These are phyloP conservation scores for Saxicola maurus DNA, from an alignment of 2,797 vertebrate species.

Conservation along the genomic window DNA sequence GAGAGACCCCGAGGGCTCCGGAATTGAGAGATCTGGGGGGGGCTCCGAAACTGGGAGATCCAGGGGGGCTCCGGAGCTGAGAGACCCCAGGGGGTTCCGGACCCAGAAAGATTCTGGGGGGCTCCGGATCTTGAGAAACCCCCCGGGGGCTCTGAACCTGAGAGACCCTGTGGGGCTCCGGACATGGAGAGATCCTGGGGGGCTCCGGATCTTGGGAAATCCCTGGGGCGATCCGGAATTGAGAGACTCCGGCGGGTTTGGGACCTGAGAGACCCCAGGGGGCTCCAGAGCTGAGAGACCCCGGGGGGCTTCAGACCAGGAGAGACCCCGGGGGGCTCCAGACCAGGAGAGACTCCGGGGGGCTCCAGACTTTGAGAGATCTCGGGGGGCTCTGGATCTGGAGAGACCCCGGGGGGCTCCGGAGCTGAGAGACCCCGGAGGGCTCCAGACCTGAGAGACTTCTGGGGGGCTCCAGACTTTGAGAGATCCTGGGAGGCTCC, in stretches of 20 bases:
- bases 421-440: accelerated
- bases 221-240: accelerated
- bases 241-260: background rate
- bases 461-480: accelerated
- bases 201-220: accelerated
- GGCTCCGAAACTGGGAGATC: background rate
- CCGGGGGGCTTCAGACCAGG: accelerated
- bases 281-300: too few relatives aligned
- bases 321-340: accelerated
- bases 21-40: too few relatives aligned
- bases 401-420: background rate
- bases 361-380: background rate
- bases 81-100: accelerated
- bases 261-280: background rate
- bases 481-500: background rate
- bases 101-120: background rate
- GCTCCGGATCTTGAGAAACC: too few relatives aligned
- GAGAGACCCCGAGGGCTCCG: accelerated
- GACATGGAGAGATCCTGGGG: accelerated
- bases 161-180: background rate
- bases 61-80: accelerated
- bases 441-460: too few relatives aligned
- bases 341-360: too few relatives aligned
- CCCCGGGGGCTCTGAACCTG: accelerated
- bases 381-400: accelerated